Conservation (phyloP, 2,888 invertebrate genomes). For the Melinaea marsaeus region DNA sequence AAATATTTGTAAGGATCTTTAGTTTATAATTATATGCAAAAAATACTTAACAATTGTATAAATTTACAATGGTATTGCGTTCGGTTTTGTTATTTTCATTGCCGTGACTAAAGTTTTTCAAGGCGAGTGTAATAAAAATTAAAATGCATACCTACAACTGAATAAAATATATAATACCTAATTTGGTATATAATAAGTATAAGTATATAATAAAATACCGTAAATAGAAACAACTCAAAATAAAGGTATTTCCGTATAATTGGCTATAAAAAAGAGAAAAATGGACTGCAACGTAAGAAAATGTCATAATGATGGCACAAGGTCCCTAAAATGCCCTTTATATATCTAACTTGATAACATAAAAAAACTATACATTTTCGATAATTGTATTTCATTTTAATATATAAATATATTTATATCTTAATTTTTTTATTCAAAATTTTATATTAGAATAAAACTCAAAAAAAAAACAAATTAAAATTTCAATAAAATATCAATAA, state of each 20-base stretch:
- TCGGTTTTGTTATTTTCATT: conserved; percentile 24
- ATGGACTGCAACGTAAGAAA: conserved; percentile 30
- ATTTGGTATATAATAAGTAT: too few species aligned
- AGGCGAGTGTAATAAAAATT: conserved; percentile 5
- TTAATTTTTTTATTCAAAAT: too few species aligned
- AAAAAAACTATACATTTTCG: not conserved
- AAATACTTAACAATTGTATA: conserved; percentile 54
- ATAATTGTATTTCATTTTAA: too few species aligned
- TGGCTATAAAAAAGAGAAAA: conserved; percentile 52
- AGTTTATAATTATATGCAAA: conserved; percentile 71
- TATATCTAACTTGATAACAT: not conserved
- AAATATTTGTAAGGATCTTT: conserved; percentile 55
- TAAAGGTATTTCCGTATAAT: conserved; percentile 44
- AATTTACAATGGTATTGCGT: conserved; percentile 33
- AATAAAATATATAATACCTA: not conserved
- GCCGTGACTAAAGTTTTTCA: conserved; percentile 20
- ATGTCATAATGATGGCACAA: conserved; percentile 11
- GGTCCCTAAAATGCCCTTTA: not conserved
- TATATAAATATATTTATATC: too few species aligned
- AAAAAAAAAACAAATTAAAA: too few species aligned
- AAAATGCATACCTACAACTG: not conserved
- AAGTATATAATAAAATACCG: conserved; percentile 16
- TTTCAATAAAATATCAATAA: too few species aligned
- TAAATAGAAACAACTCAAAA: conserved; percentile 20
- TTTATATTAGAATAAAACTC: too few species aligned